These are phyloP conservation scores for Dicrostonyx torquatus DNA, from an alignment of 2,797 vertebrate genomes.

Conservation along the genomic window DNA sequence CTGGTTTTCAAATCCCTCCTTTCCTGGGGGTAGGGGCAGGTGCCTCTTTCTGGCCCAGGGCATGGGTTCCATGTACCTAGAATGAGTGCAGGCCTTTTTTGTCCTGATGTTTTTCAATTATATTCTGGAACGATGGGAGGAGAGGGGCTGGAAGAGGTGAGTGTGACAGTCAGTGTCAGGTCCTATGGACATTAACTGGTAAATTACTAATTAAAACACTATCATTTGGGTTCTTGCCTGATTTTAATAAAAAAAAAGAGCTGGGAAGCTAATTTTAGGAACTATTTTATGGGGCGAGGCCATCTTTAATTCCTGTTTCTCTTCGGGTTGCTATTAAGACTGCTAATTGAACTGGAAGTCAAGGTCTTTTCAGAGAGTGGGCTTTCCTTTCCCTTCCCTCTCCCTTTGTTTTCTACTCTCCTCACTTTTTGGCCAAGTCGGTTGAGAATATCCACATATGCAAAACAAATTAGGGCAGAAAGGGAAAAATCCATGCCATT, in stretches of 20 bases:
- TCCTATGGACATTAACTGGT: slow-evolving; percentile 52
- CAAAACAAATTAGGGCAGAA: slow-evolving; percentile 83
- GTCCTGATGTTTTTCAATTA: neutral
- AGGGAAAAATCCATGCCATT: slow-evolving; percentile 71
- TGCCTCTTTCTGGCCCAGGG: neutral
- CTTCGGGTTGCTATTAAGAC: slow-evolving; percentile 79
- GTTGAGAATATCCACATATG: slow-evolving; percentile 79
- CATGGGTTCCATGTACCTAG: neutral
- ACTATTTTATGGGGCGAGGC: slow-evolving; percentile 84
- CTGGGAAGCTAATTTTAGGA: slow-evolving; percentile 84
- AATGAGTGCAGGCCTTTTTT: neutral
- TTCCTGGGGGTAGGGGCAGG: neutral
- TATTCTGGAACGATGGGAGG: neutral
- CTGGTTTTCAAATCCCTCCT: neutral
- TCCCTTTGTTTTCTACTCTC: too few species aligned
- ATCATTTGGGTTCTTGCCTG: slow-evolving; percentile 55
- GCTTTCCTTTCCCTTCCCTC: neutral
- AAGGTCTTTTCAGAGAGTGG: slow-evolving; percentile 77
- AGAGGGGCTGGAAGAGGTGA: neutral
- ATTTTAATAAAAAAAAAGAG: slow-evolving; percentile 75
- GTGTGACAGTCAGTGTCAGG: neutral
- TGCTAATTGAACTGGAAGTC: slow-evolving; percentile 80
- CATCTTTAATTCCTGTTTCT: slow-evolving; percentile 83
- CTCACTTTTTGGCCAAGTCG: slow-evolving; percentile 67
- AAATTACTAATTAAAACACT: slow-evolving; percentile 67